Percentiles rank a stretch among this genome's conserved stretches.
Conservation (phyloP, 2,888 invertebrate species). For the Troides aeacus region DNA sequence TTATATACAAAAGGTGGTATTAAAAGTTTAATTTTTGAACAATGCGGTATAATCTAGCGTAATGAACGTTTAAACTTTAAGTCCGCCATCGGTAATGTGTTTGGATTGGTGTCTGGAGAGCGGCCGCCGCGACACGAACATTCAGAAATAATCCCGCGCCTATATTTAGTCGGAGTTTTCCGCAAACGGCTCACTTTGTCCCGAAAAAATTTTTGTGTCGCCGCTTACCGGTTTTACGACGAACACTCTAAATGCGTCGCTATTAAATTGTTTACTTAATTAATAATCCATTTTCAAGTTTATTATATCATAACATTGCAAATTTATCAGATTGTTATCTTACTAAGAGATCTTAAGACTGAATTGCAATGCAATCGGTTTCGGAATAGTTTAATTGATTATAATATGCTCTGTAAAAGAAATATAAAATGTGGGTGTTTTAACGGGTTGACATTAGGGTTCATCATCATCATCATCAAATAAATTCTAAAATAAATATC, state of each 20-base stretch:
- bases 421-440: no score
- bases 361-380: no score
- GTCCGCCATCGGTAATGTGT: constrained; percentile 62
- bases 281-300: background rate
- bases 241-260: background rate
- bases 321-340: background rate
- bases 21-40: constrained; percentile 48
- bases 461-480: no score
- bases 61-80: constrained; percentile 59
- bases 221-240: constrained; percentile 29
- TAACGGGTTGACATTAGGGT: no score
- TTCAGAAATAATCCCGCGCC: constrained; percentile 71
- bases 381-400: background rate
- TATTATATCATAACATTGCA: background rate
- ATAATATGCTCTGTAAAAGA: background rate
- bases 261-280: background rate
- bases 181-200: constrained; percentile 74
- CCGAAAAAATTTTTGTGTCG: constrained; percentile 47
- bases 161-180: constrained; percentile 76
- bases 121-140: constrained; percentile 59
- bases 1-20: constrained; percentile 42
- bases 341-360: background rate
- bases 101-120: constrained; percentile 64
- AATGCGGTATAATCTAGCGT: constrained; percentile 50
- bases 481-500: no score